Conservation (phyloP, 1,140 invertebrate species). For the Drosophila dunni region DNA sequence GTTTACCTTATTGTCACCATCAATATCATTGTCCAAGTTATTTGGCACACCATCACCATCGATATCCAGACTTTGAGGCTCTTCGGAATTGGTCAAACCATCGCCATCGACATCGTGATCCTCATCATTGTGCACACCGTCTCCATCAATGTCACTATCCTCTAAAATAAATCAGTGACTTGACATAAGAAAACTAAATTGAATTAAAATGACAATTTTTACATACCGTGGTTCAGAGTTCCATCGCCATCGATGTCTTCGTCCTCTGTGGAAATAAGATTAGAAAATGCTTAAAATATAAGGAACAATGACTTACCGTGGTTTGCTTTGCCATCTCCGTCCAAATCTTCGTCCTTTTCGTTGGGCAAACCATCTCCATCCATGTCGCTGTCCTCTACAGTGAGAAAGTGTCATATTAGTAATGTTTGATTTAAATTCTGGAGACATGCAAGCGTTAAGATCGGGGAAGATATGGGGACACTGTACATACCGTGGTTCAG, state of each 20-base stretch:
- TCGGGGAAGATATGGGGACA: background rate
- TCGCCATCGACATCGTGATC: constrained; percentile 68
- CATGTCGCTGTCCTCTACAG: constrained; percentile 58
- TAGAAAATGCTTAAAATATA: constrained; percentile 83
- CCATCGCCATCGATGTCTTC: constrained; percentile 69
- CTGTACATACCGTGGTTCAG: constrained; percentile 51
- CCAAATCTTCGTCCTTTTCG: constrained; percentile 81
- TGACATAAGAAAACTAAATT: background rate
- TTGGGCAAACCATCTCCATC: constrained; percentile 74
- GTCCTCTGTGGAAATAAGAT: constrained; percentile 32
- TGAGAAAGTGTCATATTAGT: background rate
- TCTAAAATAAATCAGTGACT: constrained; percentile 10
- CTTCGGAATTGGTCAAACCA: constrained; percentile 68
- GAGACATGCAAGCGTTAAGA: background rate
- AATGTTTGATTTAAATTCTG: background rate
- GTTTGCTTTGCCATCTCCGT: constrained; percentile 70
- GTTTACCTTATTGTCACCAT: constrained; percentile 48
- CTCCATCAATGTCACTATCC: constrained; percentile 67
- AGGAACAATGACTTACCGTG: constrained; percentile 80
- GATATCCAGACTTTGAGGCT: constrained; percentile 76
- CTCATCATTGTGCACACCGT: constrained; percentile 71
- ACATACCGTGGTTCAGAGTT: constrained; percentile 56
- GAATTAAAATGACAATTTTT: background rate
- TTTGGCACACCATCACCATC: constrained; percentile 84
- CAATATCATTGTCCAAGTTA: constrained; percentile 48